Percentiles rank a stretch among this genome's conserved stretches.
These are phyloP conservation scores for Sturmia bella DNA, from an alignment of 2,888 invertebrate species.

Conservation along the genomic window DNA sequence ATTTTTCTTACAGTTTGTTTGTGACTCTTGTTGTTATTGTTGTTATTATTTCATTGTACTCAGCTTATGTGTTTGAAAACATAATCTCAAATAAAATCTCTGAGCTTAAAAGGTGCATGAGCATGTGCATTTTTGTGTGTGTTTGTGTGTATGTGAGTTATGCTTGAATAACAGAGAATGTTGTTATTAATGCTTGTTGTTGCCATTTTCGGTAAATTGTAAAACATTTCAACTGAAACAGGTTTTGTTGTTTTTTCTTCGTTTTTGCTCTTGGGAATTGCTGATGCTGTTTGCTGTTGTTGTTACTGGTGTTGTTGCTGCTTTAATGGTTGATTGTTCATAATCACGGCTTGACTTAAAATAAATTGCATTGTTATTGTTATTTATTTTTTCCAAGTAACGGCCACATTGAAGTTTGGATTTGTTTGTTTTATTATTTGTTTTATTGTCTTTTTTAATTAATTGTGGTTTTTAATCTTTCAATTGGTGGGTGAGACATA, in stretches of 20 bases:
- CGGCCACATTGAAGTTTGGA: too few relatives aligned
- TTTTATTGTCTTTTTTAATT: too few relatives aligned
- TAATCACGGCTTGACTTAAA: not conserved
- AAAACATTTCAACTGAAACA: slow-evolving; percentile 53
- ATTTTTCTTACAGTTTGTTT: too few relatives aligned
- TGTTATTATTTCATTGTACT: not conserved
- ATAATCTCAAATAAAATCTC: too few relatives aligned
- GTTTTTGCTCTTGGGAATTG: not conserved
- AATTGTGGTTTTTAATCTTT: too few relatives aligned
- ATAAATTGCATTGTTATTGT: slow-evolving; percentile 15
- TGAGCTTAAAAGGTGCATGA: too few relatives aligned
- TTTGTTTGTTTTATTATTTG: too few relatives aligned
- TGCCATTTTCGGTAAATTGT: slow-evolving; percentile 39
- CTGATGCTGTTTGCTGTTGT: not conserved
- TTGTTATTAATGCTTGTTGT: slow-evolving; percentile 2
- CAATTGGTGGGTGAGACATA: too few relatives aligned
- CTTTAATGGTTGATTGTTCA: too few relatives aligned
- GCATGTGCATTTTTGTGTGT: not conserved
- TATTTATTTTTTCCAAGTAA: not conserved
- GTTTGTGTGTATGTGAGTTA: not conserved
- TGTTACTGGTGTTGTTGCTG: not conserved
- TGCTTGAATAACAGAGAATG: not conserved
- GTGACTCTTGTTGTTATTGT: not conserved
- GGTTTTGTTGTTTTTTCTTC: slow-evolving; percentile 42
- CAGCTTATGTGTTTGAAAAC: too few relatives aligned